Evolutionary conservation across 2,797 vertebrate genomes (phyloP).

Genomic region (Epinephelus malabaricus): DNA sequence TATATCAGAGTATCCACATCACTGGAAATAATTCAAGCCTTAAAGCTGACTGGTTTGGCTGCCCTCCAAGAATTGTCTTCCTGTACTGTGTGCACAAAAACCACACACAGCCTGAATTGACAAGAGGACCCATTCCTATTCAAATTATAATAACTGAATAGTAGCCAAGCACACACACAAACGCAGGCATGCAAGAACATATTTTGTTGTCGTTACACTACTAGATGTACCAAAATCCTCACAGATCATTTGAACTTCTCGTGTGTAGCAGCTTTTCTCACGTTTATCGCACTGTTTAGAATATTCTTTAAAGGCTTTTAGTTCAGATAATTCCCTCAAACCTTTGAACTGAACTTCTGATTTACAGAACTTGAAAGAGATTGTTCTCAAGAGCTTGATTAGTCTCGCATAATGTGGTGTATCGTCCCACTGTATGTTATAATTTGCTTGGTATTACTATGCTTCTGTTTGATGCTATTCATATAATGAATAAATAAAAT

Average conservation of each 20-base stretch:
- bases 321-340: constrained; percentile 3
- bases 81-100: constrained; percentile 3
- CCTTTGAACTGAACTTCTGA: background rate
- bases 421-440: constrained; percentile 2
- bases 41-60: constrained; percentile 22
- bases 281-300: background rate
- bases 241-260: background rate
- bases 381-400: constrained; percentile 17
- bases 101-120: constrained; percentile 8
- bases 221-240: background rate
- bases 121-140: constrained; percentile 2
- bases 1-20: constrained; percentile 17
- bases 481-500: constrained; percentile 32
- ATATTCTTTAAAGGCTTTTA: background rate
- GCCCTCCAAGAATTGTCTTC: constrained; percentile 8
- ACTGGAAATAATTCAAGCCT: constrained; percentile 31
- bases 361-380: constrained; percentile 20
- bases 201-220: background rate
- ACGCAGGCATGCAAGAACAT: background rate
- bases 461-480: constrained; percentile 13
- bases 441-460: constrained; percentile 5
- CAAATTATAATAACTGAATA: background rate
- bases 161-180: background rate
- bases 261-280: background rate
- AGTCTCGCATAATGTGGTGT: constrained; percentile 2